Conservation (phyloP, 2,113 vertebrate species). For the Ploceus nigricollis region DNA sequence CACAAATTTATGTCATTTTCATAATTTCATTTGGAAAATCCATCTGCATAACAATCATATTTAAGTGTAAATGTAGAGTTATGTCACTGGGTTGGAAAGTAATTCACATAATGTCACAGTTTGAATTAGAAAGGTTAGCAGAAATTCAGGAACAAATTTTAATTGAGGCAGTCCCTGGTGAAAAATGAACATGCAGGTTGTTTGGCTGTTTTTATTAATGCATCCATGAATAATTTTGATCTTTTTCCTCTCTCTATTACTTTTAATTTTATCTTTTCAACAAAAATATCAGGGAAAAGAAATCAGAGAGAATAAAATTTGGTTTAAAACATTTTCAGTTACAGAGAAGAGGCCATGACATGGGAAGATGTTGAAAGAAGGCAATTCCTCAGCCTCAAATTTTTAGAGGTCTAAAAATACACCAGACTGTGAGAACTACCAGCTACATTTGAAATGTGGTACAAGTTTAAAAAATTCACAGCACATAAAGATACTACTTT, state of each 20-base stretch:
- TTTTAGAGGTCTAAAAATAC: constrained; percentile 58
- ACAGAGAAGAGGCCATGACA: constrained; percentile 15
- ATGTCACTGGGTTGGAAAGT: neutral
- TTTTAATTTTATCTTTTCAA: constrained; percentile 29
- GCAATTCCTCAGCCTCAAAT: constrained; percentile 2
- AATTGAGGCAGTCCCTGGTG: neutral
- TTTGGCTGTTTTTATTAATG: neutral
- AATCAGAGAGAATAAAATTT: neutral
- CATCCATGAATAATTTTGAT: neutral
- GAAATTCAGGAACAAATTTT: neutral
- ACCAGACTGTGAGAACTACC: constrained; percentile 47
- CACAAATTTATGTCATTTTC: neutral
- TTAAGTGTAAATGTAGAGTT: neutral
- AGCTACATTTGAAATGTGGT: constrained; percentile 52
- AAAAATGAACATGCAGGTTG: neutral
- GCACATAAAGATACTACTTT: constrained; percentile 41
- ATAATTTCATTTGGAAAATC: neutral
- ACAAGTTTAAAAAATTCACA: constrained; percentile 65
- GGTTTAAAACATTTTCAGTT: constrained; percentile 26
- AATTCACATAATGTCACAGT: neutral
- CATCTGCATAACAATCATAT: neutral
- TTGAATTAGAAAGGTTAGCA: neutral
- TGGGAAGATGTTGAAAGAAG: constrained; percentile 47
- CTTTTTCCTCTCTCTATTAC: neutral
- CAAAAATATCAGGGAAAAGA: constrained; percentile 2